Evolutionary conservation across 2,888 invertebrate species (phyloP).

Genomic region (Pterobdella sp.): DNA sequence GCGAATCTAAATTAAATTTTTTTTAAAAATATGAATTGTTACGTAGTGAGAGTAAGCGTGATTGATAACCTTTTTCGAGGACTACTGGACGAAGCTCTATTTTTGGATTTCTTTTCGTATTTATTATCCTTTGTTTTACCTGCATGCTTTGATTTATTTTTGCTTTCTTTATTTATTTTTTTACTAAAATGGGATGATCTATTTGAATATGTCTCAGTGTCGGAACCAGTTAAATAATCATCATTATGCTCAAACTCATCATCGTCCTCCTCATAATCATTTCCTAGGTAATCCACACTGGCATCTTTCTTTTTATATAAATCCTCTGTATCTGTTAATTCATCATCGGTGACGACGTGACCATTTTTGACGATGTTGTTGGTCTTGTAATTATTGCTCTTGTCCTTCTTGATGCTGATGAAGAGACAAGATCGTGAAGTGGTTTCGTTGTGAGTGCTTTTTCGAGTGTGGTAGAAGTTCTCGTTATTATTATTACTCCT

Average conservation of each 20-base stretch:
- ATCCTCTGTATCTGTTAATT: not conserved
- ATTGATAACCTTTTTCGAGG: too few relatives aligned
- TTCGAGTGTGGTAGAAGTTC: too few relatives aligned
- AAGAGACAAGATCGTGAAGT: not conserved
- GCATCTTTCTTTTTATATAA: not conserved
- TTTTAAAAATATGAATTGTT: too few relatives aligned
- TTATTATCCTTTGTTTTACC: not conserved
- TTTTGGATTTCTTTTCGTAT: too few relatives aligned
- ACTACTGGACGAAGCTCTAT: too few relatives aligned
- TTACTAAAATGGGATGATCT: constrained; percentile 15
- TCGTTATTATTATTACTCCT: too few relatives aligned
- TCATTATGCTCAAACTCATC: constrained; percentile 21
- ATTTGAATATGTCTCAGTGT: constrained; percentile 28
- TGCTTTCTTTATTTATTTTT: not conserved
- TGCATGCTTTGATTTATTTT: constrained; percentile 43
- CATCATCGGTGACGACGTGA: not conserved
- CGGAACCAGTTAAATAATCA: constrained; percentile 10
- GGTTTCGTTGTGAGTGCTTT: too few relatives aligned
- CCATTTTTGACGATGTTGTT: not conserved
- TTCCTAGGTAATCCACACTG: not conserved
- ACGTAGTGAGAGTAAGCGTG: too few relatives aligned
- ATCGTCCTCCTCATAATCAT: constrained; percentile 11
- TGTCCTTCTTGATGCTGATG: not conserved
- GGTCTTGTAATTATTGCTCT: not conserved
- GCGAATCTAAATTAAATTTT: too few relatives aligned